These are phyloP conservation scores for Xiphorhynchus erythropygius DNA, from an alignment of 2,797 vertebrate species.

Conservation along the genomic window DNA sequence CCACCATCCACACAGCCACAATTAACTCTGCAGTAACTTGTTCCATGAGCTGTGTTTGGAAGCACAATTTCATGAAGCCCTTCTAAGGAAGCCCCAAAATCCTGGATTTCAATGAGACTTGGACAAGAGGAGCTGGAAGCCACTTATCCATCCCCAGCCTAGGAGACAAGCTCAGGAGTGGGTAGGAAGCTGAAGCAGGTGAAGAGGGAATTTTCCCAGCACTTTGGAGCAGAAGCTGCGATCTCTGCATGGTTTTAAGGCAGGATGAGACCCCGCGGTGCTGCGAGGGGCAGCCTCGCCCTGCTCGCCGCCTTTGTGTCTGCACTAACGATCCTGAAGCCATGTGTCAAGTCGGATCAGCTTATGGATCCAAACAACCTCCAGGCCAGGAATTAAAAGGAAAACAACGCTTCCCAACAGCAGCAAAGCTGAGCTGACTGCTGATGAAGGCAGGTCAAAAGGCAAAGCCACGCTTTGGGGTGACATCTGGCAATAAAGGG, in stretches of 20 bases:
- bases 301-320: not conserved
- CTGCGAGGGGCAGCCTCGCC: not conserved
- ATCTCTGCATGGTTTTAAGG: fast-evolving
- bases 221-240: fast-evolving
- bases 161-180: fast-evolving
- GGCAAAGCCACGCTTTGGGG: not conserved
- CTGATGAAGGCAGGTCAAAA: slow-evolving; percentile 4
- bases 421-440: not conserved
- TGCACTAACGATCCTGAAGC: not conserved
- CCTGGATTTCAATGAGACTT: fast-evolving
- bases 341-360: slow-evolving; percentile 1
- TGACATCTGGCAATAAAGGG: not conserved
- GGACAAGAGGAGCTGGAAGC: not conserved
- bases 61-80: fast-evolving
- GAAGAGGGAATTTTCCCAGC: not conserved
- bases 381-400: not conserved
- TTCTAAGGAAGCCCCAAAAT: not conserved
- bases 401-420: not conserved
- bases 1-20: not conserved
- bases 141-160: not conserved
- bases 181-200: not conserved
- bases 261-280: not conserved
- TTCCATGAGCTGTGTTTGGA: not conserved
- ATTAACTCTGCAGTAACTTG: not conserved
- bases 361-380: not conserved